Conservation (phyloP, 1,140 invertebrate species). For the Helicoverpa zea region DNA sequence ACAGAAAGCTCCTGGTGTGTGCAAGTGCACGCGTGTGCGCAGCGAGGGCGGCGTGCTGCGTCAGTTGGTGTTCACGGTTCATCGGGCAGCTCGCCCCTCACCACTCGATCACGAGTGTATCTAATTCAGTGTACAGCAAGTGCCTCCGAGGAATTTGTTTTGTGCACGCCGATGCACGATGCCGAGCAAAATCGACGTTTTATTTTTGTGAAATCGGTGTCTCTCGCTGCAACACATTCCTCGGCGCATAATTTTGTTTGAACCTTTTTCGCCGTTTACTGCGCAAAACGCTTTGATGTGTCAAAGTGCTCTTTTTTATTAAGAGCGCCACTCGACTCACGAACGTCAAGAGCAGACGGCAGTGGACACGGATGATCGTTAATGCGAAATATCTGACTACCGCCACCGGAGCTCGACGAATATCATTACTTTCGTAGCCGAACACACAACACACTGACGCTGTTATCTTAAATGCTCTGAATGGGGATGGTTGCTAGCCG, state of each 20-base stretch:
- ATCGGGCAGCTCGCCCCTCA: slow-evolving; percentile 65
- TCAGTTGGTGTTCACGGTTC: slow-evolving; percentile 68
- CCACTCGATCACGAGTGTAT: slow-evolving; percentile 79
- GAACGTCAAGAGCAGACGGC: slow-evolving; percentile 36
- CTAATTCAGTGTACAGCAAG: slow-evolving; percentile 81
- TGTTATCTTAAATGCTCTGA: slow-evolving; percentile 58
- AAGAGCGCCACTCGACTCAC: slow-evolving; percentile 35
- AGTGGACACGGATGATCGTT: slow-evolving; percentile 38
- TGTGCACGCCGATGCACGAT: slow-evolving; percentile 69
- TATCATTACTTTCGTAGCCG: slow-evolving; percentile 48
- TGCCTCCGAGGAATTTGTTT: slow-evolving; percentile 82
- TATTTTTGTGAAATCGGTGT: slow-evolving; percentile 79
- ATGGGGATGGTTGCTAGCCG: slow-evolving; percentile 54
- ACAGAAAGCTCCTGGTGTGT: slow-evolving; percentile 3
- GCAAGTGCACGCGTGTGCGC: not conserved
- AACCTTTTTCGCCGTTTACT: slow-evolving; percentile 65
- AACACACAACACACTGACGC: slow-evolving; percentile 2
- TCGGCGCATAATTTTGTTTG: slow-evolving; percentile 71
- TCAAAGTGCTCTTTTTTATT: slow-evolving; percentile 56
- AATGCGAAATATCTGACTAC: slow-evolving; percentile 24
- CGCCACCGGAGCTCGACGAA: slow-evolving; percentile 37
- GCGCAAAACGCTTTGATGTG: slow-evolving; percentile 72
- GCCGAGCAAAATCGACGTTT: slow-evolving; percentile 73
- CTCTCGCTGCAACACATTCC: slow-evolving; percentile 74
- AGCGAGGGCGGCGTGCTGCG: slow-evolving; percentile 20